Evolutionary conservation across 2,888 invertebrate genomes (phyloP), one percentile per base, ranked within the genome.

Genomic region (Melipona bicolor): DNA sequence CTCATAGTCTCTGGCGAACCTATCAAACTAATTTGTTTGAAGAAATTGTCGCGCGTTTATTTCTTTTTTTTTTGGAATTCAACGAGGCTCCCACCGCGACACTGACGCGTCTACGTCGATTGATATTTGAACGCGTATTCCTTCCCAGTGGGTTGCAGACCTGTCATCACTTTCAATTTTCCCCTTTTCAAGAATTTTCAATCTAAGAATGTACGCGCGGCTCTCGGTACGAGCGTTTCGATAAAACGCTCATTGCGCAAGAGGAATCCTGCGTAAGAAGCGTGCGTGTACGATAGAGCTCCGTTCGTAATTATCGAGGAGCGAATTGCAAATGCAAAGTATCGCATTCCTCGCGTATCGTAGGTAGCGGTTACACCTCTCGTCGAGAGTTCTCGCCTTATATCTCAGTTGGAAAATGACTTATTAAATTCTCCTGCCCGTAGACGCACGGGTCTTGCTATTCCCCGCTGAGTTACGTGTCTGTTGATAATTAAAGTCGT

Each of bases 341-440:
- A 75, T 78, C 84, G 80, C 84, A 84, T 85, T 81, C 85, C 84
- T 36, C 36, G 81, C 77, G 85, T 85, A 85, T 85, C 85, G 84
- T 81, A 76, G 85, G 81, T 78, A 85, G 84, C 85, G 68, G 72
- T 84, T 81, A 75, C 81, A 72, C 64, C 77, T 81, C 76, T 52
- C 24, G 62, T 24, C 50, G 27, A 64, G 69, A 32, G 59, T 59
- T 59, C 68, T 62, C 54, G 32, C 32, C 52, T 32, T 62, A 15
- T 56, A 64, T 71, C 84, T 64, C 61, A 4, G 52, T n/a, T 72
- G 65, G 74, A 59, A 68, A 79, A 85, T 77, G 62, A 80, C 74
- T 83, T 80, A 74, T 85, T 80, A 73, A 79, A 85, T 84, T 70
- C 79, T 54, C 65, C 19, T 17, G 56, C 4, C 17, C 36, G 49